Evolutionary conservation across 1,140 invertebrate genomes (phyloP), one percentile per base, ranked within the genome.

Genomic region (Ditylenchus dipsaci): DNA sequence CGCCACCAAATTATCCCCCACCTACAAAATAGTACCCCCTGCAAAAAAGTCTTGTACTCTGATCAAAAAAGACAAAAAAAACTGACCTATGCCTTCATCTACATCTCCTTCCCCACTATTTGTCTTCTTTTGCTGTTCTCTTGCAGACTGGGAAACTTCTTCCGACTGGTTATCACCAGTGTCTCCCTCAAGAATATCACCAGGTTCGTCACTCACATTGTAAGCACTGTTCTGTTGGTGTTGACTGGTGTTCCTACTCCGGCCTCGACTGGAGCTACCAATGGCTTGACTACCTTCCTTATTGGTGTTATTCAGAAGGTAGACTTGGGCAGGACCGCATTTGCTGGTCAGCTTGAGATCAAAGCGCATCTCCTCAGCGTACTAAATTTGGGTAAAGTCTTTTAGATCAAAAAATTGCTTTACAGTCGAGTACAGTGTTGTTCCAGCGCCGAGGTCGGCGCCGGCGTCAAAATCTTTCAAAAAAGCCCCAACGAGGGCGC

Each of bases 241-340:
- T 11, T 38, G 68, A 70, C 43, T 70, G 19, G 57, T 61, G 27
- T 33, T 61, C 3, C 29, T 3, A 21, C n/a, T 21, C 1, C 38
- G 23, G 1, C 27, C n/a, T 19, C n/a, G 21, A 65, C 3, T 29
- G 21, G 59, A 26, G n/a, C 67, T n/a, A 8, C n/a, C 5, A 13
- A 61, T 71, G 59, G n/a, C 29, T 21, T 29, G 29, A 30, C 59
- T 61, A 5, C 59, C 29, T 30, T 43, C 29, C 19, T 21, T 29
- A 21, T 3, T 61, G 19, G 3, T 42, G 5, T 71, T 23, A 1
- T 56, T 69, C 13, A 71, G 17, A 15, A 49, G 1, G 1, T 62
- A 71, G 17, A 71, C 43, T 0, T 49, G 57, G 27, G 72, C 72
- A 29, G 71, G 65, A 1, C 72, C 72, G 49, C 53, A 74, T 47